Evolutionary conservation across 2,113 vertebrate species (phyloP).

Genomic region (Nipponia nippon): DNA sequence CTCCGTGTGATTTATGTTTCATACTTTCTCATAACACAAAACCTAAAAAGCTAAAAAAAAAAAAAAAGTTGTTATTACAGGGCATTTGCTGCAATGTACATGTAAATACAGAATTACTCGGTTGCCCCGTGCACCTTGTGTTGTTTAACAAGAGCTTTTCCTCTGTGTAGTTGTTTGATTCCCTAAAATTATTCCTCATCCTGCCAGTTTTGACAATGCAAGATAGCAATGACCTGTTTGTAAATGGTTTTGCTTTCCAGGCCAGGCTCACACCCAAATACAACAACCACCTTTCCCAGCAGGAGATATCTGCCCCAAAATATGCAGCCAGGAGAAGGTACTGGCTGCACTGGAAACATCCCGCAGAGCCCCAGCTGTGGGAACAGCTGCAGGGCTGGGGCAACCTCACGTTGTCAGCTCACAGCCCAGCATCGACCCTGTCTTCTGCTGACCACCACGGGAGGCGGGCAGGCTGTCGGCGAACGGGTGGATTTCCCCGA

Average conservation of each 20-base stretch:
- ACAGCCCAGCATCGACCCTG: neutral
- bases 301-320: neutral
- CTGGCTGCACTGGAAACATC: neutral
- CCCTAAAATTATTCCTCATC: neutral
- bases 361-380: neutral
- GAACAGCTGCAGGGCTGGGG: neutral
- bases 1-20: constrained; percentile 75
- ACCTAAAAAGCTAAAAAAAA: constrained; percentile 59
- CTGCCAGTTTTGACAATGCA: neutral
- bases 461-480: neutral
- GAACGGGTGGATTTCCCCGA: neutral
- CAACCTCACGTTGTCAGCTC: neutral
- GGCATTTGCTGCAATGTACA: constrained; percentile 30
- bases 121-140: neutral
- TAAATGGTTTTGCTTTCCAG: neutral
- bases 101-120: constrained; percentile 49
- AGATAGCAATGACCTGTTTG: neutral
- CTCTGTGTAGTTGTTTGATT: neutral
- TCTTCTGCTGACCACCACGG: neutral
- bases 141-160: neutral
- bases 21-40: constrained; percentile 76
- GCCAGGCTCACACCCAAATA: neutral
- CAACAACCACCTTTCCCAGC: neutral
- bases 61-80: constrained; percentile 55
- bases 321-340: neutral